Evolutionary conservation across 1,140 invertebrate species (phyloP).

Genomic region (Druon quercuslanigerum): DNA sequence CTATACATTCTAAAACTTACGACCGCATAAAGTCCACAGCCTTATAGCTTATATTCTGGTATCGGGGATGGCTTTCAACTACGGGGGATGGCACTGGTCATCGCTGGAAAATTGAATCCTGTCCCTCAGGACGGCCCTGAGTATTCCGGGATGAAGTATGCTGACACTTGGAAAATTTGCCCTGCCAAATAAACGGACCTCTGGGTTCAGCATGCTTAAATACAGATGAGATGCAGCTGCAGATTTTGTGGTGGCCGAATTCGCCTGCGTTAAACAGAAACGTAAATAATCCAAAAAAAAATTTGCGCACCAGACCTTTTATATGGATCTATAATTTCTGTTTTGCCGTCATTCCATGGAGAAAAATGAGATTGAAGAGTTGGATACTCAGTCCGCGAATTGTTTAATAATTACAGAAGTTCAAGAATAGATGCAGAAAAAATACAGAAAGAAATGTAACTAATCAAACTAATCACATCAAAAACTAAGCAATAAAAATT

Average conservation of each 20-base stretch:
- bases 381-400: too few relatives aligned
- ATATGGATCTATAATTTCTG: background rate
- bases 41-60: conserved; percentile 51
- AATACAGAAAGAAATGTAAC: too few relatives aligned
- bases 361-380: too few relatives aligned
- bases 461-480: too few relatives aligned
- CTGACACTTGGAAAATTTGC: conserved; percentile 68
- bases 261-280: background rate
- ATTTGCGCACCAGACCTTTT: background rate
- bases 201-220: conserved; percentile 13
- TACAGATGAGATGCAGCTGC: conserved; percentile 12
- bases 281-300: background rate
- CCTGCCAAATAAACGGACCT: background rate
- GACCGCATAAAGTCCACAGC: conserved; percentile 70
- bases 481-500: too few relatives aligned
- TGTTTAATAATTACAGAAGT: too few relatives aligned
- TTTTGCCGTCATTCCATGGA: too few relatives aligned
- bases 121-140: conserved; percentile 66
- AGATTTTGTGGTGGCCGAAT: background rate
- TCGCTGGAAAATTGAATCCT: conserved; percentile 74
- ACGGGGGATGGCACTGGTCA: conserved; percentile 69
- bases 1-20: conserved; percentile 67
- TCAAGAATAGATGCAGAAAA: too few relatives aligned
- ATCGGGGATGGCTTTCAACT: conserved; percentile 37
- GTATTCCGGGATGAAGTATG: conserved; percentile 65